These are phyloP conservation scores for Rhamnusium bicolor DNA, from an alignment of 2,888 invertebrate species.

Conservation along the genomic window DNA sequence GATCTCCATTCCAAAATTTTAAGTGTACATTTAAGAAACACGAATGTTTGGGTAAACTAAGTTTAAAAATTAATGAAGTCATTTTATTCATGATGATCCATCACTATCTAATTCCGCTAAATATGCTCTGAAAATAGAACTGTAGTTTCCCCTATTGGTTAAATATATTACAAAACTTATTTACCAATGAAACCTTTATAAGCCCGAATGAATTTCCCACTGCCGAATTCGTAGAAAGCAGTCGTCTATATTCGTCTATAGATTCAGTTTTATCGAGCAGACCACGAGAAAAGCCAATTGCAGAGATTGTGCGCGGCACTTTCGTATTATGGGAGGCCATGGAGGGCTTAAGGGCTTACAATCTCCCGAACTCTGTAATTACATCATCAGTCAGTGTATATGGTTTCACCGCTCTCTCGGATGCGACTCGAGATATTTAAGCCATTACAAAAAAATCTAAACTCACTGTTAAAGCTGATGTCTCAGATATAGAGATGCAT, in stretches of 20 bases:
- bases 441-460: neutral
- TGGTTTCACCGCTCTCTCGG: conserved; percentile 24
- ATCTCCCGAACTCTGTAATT: conserved; percentile 40
- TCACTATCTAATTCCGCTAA: too few species aligned
- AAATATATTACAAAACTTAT: neutral
- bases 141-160: too few species aligned
- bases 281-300: conserved; percentile 28
- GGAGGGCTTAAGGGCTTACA: conserved; percentile 30
- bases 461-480: neutral
- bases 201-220: neutral
- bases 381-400: conserved; percentile 45
- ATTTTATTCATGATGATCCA: too few species aligned
- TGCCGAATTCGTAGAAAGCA: conserved; percentile 6
- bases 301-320: conserved; percentile 30
- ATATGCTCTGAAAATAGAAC: too few species aligned
- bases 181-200: neutral
- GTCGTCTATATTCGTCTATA: conserved; percentile 25
- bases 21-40: too few species aligned
- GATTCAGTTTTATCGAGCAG: conserved; percentile 31
- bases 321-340: conserved; percentile 20
- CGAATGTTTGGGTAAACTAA: too few species aligned
- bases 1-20: too few species aligned
- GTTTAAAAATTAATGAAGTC: too few species aligned
- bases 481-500: neutral
- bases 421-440: neutral